Evolutionary conservation across 2,113 vertebrate genomes (phyloP).

Genomic region (Numida meleagris): DNA sequence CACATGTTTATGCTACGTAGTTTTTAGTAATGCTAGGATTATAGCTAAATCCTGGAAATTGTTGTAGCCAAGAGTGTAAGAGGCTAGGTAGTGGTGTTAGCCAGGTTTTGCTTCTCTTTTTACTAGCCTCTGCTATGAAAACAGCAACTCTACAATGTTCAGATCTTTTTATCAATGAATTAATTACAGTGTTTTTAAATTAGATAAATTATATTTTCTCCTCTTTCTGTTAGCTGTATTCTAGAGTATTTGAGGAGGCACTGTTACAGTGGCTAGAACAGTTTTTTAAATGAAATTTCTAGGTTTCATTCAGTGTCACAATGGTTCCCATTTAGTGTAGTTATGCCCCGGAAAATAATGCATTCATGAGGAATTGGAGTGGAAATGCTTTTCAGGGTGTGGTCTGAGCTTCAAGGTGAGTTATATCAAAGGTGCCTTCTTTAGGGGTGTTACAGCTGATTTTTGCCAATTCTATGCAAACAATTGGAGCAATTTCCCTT

Average conservation of each 20-base stretch:
- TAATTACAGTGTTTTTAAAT: neutral
- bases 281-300: neutral
- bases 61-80: neutral
- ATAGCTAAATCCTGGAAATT: neutral
- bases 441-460: neutral
- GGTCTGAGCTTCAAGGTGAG: neutral
- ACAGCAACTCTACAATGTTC: neutral
- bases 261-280: neutral
- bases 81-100: neutral
- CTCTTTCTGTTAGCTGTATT: neutral
- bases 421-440: too few species aligned
- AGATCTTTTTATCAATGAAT: neutral
- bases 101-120: neutral
- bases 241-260: neutral
- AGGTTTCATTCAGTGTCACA: neutral
- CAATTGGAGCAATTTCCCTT: neutral
- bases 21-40: neutral
- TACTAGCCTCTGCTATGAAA: neutral
- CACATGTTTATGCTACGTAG: neutral
- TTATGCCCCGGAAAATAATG: neutral
- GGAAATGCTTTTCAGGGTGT: neutral
- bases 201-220: neutral
- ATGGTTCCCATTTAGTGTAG: neutral
- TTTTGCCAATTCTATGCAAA: neutral
- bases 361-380: neutral